phyloP scores from a whole-genome alignment of 2,888 invertebrate species.

The Tetramorium bicarinatum region DNA sequence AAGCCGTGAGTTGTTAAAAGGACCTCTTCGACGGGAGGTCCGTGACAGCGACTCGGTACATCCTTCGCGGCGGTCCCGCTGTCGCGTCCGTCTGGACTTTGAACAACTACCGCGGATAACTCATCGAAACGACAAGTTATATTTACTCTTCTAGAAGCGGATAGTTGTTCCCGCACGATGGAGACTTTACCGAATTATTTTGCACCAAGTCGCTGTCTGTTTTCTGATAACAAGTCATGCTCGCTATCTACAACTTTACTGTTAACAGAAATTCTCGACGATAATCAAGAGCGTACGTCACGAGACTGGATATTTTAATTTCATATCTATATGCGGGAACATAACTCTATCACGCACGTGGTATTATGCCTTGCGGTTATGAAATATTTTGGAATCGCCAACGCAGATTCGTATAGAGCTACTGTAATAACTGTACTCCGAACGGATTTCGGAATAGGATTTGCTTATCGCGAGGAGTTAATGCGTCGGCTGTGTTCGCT shows the following conservation, averaged over 20 bases:
- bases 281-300: not conserved
- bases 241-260: not conserved
- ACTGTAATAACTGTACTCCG: constrained; percentile 44
- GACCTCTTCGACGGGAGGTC: constrained; percentile 67
- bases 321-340: not conserved
- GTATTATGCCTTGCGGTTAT: constrained; percentile 1
- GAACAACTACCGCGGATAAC: constrained; percentile 14
- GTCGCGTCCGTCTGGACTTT: constrained; percentile 41
- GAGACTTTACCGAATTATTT: constrained; percentile 3
- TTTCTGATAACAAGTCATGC: not conserved
- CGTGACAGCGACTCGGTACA: constrained; percentile 60
- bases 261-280: not conserved
- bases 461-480: constrained; percentile 48
- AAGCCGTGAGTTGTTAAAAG: constrained; percentile 70
- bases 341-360: not conserved
- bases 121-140: constrained; percentile 9
- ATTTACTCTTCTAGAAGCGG: not conserved
- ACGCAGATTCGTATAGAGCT: constrained; percentile 25
- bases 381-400: constrained; percentile 24
- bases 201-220: not conserved
- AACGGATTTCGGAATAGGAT: constrained; percentile 44
- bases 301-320: constrained; percentile 16
- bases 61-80: constrained; percentile 62
- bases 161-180: not conserved
- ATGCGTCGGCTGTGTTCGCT: constrained; percentile 58